Evolutionary conservation across 2,113 vertebrate genomes (phyloP), one percentile per base, ranked within the genome.

Genomic region (Andinoacara biseriatus): DNA sequence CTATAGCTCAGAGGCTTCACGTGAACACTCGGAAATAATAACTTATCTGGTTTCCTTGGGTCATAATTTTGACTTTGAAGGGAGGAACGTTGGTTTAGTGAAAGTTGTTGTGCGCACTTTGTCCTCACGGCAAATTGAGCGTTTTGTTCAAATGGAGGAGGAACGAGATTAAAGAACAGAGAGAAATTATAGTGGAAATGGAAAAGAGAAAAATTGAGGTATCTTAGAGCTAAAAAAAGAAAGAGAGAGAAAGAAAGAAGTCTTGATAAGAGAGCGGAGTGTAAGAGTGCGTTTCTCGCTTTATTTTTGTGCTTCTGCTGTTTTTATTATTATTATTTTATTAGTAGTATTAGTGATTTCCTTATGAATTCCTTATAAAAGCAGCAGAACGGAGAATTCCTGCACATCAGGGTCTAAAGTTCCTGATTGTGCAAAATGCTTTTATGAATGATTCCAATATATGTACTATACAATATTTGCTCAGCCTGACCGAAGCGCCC

Each of bases 31-130:
- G 29, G 43, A 69, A 69, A 49, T 49, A 49, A 49, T 49, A 49
- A 69, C 17, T 52, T n/a, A 72, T 72, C 65, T 72, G 65, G 65
- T 49, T 72, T 72, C 43, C 65, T 31, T 72, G 65, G 65, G 26
- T 72, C 26, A 52, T n/a, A 72, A 72, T 52, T 72, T 72, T 52
- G 24, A 29, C 65, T 72, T 72, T 72, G 17, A 52, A 72, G 65
- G 65, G 43, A 31, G 10, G 24, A 72, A 52, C 43, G 11, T 31
- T 72, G 26, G 65, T 52, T 52, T 72, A 29, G 65, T 52, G 43
- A 52, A 52, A 72, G 24, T 52, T 72, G 65, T 31, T 72, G 52
- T n/a, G 65, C 52, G 31, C 17, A 0, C 65, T 52, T 72, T 72
- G 65, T 52, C 65, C 65, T 31, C 0, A 1, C 0, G 0, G 65